Evolutionary conservation across 1,140 invertebrate species (phyloP), one percentile per base, ranked within the genome.

Genomic region (Pygmarrhopalites habei): DNA sequence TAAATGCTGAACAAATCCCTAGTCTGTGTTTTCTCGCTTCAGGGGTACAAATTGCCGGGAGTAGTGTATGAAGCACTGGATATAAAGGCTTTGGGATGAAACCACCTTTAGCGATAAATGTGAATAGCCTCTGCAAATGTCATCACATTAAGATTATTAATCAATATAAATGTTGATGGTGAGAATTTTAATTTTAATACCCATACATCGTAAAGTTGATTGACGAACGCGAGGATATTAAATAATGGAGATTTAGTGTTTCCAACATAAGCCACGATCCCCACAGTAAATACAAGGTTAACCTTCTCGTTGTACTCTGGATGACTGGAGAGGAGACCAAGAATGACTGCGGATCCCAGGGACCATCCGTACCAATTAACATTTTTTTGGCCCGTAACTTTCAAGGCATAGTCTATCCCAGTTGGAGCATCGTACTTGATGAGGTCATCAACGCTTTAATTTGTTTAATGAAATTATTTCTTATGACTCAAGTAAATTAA

Each of bases 301-400:
- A 86, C 81, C 74, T 85, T 85, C 17, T 79, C 68, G 65, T 85
- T 83, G 68, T 86, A 87, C 46, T 84, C 78, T 0, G 85, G 83
- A 32, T 77, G 75, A 39, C 79, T 75, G 1, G 83, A 82, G 41
- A 78, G 74, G 71, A 86, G 75, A 0, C 83, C 83, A 70, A 81
- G 82, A 62, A 84, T 81, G 0, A 72, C 72, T 0, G 82, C 81
- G 1, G 81, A 84, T 25, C 88, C 88, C 75, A 88, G 82, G 0
- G 83, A 85, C 72, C 88, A 85, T 15, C 83, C 84, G 1, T 79
- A 43, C 56, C 29, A 86, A 66, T 80, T 79, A 4, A 90, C 62
- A 49, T 82, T 76, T n/a, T 75, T 67, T 51, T 80, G 74, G 1
- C 74, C 73, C 43, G 81, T 82, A 46, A 71, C 35, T 41, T 80